Base-by-base conservation (phyloP, 2,113 vertebrate genomes). In the Tetraodon nigroviridis region DNA sequence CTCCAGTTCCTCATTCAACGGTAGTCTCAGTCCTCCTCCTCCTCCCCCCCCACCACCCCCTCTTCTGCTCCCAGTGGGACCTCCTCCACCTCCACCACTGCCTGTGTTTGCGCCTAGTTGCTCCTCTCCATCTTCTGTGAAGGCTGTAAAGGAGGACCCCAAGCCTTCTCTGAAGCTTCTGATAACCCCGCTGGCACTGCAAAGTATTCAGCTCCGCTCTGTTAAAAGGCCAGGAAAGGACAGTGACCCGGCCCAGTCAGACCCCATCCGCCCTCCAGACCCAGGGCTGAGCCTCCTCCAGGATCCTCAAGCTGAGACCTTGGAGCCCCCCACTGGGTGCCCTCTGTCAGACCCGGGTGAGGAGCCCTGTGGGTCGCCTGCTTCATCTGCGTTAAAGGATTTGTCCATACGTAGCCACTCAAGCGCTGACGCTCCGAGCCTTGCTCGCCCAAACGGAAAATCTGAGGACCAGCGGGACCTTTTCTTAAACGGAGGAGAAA, bases 181-280 rank as follows among this genome's bases (percentile, higher is more conserved):
- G 46, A 91, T 99, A 68, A 97, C 96, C 51, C 83, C 94, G 0
- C 90, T 94, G 54, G 93, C 90, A 0, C 83, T 99, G 51, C 94
- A 95, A 84, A 95, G 88, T 80, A 92, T 99, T 41, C 95, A 94
- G 72, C 81, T 98, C 67, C 92, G 93, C 64, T 94, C 94, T 0
- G 92, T 96, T 68, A 93, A 81, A 64, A 91, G 85, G 73, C 57
- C 56, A 1, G 80, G 84, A 20, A 84, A 79, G 42, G 55, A 82
- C 20, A 84, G 89, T 20, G 81, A 71, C 5, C n/a, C n/a, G n/a
- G 75, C 79, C 2, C 69, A 55, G 42, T 14, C 47, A 27, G 83
- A 79, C 64, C 49, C 81, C 84, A 78, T 51, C 24, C 51, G 51
- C 45, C 81, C 86, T 91, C 89, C 90, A 81, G 87, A 92, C 82